Percentiles rank a stretch among this genome's conserved stretches.
Conservation (phyloP, 2,113 vertebrate genomes). For the Morone chrysops region DNA sequence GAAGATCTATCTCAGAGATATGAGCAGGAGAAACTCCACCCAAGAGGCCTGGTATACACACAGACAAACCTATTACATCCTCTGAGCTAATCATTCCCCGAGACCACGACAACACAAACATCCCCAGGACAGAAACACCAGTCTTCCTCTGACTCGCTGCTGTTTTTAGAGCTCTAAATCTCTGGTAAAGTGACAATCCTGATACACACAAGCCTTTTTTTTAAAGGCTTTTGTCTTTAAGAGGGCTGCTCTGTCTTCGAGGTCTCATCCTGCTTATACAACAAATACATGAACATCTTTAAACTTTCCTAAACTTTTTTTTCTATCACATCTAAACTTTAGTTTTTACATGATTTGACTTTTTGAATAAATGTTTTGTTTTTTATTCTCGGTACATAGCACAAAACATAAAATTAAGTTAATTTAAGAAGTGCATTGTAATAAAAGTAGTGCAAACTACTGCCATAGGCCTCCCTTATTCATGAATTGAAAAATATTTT, state of each 20-base stretch:
- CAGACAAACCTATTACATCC: slow-evolving; percentile 82
- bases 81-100: slow-evolving; percentile 54
- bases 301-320: background rate
- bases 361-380: no score
- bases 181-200: background rate
- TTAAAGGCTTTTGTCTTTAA: background rate
- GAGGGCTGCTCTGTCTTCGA: background rate
- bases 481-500: no score
- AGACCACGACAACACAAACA: slow-evolving; percentile 62
- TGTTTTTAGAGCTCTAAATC: slow-evolving; percentile 32
- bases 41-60: slow-evolving; percentile 53
- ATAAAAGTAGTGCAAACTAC: no score
- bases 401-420: no score
- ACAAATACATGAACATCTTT: background rate
- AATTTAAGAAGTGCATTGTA: no score
- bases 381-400: no score
- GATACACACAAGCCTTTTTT: background rate
- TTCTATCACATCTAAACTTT: no score
- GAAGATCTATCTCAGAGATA: slow-evolving; percentile 88
- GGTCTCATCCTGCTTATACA: no score
- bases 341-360: no score
- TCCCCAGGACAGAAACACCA: slow-evolving; percentile 53
- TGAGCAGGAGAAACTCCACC: slow-evolving; percentile 82
- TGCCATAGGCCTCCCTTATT: no score
- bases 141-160: slow-evolving; percentile 36